Conservation (phyloP, 1,140 invertebrate species). For the Aphelinus atriplicis region DNA sequence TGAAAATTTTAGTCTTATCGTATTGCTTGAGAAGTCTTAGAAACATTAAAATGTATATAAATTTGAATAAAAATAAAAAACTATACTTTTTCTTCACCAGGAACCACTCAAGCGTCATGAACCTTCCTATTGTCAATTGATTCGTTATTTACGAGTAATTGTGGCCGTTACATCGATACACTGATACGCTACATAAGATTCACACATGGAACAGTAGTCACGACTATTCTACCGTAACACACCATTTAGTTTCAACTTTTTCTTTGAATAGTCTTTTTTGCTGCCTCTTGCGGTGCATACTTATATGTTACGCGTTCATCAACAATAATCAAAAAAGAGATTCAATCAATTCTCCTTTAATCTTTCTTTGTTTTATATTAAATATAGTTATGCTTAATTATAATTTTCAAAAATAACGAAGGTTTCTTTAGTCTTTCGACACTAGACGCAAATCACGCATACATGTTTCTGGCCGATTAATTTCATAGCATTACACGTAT, state of each 20-base stretch:
- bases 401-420: slow-evolving; percentile 31
- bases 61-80: slow-evolving; percentile 1
- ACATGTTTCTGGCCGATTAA: not conserved
- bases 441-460: not conserved
- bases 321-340: slow-evolving; percentile 33
- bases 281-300: not conserved
- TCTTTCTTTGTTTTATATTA: not conserved
- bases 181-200: slow-evolving; percentile 17
- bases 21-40: slow-evolving; percentile 6
- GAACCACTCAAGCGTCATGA: slow-evolving; percentile 6
- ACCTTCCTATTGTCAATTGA: slow-evolving; percentile 15
- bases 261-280: slow-evolving; percentile 29
- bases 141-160: slow-evolving; percentile 25
- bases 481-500: not conserved
- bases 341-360: slow-evolving; percentile 23
- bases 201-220: slow-evolving; percentile 21
- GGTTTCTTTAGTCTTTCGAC: slow-evolving; percentile 2
- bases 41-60: not conserved
- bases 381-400: not conserved
- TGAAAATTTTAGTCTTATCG: not conserved
- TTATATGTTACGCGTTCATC: not conserved
- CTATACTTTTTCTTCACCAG: slow-evolving; percentile 3
- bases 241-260: slow-evolving; percentile 23
- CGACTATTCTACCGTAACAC: slow-evolving; percentile 21
- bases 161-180: slow-evolving; percentile 20